These are phyloP conservation scores for Pseudorasbora parva DNA, from an alignment of 2,113 vertebrate species.

Conservation along the genomic window DNA sequence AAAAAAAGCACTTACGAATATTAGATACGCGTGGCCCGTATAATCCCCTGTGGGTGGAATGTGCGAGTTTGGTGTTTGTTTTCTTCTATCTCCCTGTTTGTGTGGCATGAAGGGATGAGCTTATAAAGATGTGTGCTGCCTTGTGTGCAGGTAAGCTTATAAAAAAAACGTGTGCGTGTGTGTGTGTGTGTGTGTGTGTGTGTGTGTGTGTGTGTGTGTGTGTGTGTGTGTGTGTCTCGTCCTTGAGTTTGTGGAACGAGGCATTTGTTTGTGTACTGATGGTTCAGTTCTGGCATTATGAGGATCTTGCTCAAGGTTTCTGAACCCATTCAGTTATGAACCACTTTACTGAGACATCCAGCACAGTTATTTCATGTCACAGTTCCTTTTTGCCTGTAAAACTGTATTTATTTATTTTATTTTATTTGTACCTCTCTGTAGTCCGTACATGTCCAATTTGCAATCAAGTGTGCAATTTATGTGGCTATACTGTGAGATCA, in stretches of 20 bases:
- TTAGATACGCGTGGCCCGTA: slow-evolving; percentile 2
- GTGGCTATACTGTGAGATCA: slow-evolving; percentile 16
- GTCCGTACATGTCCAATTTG: neutral
- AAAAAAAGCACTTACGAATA: slow-evolving; percentile 7
- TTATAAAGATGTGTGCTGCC: neutral
- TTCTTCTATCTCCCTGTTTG: neutral
- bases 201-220: neutral
- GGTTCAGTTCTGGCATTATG: slow-evolving; percentile 18
- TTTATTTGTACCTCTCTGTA: neutral
- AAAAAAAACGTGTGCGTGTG: neutral
- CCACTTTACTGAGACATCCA: neutral
- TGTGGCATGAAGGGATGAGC: neutral
- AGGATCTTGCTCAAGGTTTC: slow-evolving; percentile 34
- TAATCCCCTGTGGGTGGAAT: slow-evolving; percentile 10
- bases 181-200: neutral
- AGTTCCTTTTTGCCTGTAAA: neutral
- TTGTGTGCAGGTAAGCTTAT: slow-evolving; percentile 5
- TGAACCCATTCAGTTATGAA: neutral
- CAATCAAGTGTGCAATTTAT: slow-evolving; percentile 30
- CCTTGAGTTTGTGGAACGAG: slow-evolving; percentile 34
- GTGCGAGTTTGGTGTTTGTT: neutral
- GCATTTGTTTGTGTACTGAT: slow-evolving; percentile 28
- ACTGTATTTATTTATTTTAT: neutral
- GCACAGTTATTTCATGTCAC: neutral
- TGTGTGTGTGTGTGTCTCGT: neutral